Evolutionary conservation across 2,797 vertebrate species (phyloP).

Genomic region (Hybognathus amarus): DNA sequence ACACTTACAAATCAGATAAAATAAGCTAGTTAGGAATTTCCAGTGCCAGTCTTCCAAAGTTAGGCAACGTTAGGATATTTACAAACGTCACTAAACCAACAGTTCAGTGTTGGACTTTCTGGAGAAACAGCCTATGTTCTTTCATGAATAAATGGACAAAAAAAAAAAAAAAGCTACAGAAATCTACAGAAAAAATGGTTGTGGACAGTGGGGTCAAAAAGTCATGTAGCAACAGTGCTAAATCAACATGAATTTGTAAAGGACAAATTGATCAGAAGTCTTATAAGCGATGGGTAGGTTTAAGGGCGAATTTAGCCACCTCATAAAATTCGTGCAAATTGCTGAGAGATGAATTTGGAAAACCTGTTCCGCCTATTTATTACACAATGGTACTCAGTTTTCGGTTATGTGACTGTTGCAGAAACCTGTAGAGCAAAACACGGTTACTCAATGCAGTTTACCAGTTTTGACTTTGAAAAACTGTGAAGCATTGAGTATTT

Average conservation of each 20-base stretch:
- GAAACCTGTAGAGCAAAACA: no score
- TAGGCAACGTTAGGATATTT: neutral
- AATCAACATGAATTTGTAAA: neutral
- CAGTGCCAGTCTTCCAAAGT: neutral
- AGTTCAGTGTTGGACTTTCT: neutral
- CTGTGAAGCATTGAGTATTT: conserved; percentile 52
- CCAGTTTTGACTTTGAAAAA: neutral
- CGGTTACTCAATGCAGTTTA: neutral
- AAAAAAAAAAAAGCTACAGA: no score
- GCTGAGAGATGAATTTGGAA: no score
- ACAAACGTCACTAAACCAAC: neutral
- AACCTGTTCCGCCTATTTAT: no score
- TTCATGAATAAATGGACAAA: neutral
- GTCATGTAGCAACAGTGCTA: neutral
- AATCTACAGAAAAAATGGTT: neutral
- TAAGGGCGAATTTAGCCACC: no score
- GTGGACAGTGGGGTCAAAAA: neutral
- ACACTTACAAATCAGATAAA: neutral
- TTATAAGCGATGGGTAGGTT: neutral
- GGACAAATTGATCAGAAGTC: neutral
- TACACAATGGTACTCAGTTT: no score
- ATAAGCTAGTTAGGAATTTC: neutral
- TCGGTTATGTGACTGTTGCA: no score
- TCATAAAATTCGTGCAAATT: no score
- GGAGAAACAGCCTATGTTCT: neutral